phyloP scores from a whole-genome alignment of 2,113 vertebrate genomes.

The Rhombomys opimus region DNA sequence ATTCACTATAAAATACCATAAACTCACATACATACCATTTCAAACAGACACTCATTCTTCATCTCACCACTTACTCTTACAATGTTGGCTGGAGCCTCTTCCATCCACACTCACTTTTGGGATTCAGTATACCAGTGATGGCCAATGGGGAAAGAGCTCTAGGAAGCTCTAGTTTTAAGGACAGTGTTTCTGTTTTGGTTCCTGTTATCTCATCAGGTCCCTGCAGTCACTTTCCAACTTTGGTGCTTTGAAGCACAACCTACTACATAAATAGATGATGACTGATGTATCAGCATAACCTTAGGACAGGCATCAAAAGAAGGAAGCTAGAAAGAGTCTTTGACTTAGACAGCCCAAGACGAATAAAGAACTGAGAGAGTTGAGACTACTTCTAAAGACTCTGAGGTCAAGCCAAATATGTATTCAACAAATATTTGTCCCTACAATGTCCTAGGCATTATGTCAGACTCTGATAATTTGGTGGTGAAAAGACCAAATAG shows the following conservation, averaged over 20 bases:
- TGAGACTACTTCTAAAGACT: slow-evolving; percentile 1
- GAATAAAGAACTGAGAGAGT: slow-evolving; percentile 19
- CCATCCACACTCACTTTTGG: not conserved
- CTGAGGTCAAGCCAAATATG: slow-evolving; percentile 27
- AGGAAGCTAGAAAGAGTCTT: slow-evolving; percentile 11
- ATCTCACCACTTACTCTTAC: not conserved
- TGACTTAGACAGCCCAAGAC: slow-evolving; percentile 11
- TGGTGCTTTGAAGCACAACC: slow-evolving; percentile 61
- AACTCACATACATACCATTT: not conserved
- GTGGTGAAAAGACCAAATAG: slow-evolving; percentile 54
- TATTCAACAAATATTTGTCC: slow-evolving; percentile 56
- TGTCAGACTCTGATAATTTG: slow-evolving; percentile 47
- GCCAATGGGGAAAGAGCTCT: not conserved
- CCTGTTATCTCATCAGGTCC: slow-evolving; percentile 70
- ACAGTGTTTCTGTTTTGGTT: slow-evolving; percentile 71
- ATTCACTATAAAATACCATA: not conserved
- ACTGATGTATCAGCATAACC: slow-evolving; percentile 55
- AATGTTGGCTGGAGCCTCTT: not conserved
- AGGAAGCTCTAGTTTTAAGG: slow-evolving; percentile 35
- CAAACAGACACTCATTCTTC: slow-evolving; percentile 11
- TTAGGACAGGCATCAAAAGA: slow-evolving; percentile 38
- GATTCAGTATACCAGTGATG: not conserved
- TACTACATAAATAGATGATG: slow-evolving; percentile 79
- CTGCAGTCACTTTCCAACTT: slow-evolving; percentile 75
- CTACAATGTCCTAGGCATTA: slow-evolving; percentile 27